Evolutionary conservation across 2,797 vertebrate species (phyloP).

Genomic region (Diglossa cyanea): DNA sequence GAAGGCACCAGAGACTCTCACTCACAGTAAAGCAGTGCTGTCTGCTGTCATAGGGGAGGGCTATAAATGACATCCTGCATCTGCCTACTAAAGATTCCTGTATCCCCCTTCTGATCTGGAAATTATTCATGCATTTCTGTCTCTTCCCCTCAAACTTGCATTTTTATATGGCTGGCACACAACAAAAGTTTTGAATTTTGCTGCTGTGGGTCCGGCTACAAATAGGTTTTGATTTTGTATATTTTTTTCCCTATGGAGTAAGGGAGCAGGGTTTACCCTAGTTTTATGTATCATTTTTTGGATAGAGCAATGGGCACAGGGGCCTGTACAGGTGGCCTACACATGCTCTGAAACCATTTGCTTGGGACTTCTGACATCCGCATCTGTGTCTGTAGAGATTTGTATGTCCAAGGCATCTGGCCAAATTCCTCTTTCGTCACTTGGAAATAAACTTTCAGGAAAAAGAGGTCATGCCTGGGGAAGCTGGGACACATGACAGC

Average conservation of each 20-base stretch:
- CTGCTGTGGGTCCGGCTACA: neutral
- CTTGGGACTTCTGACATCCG: neutral
- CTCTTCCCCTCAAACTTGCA: neutral
- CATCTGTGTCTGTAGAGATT: neutral
- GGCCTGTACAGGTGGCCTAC: neutral
- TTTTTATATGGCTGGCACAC: neutral
- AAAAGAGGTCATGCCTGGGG: neutral
- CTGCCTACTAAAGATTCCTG: neutral
- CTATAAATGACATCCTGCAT: neutral
- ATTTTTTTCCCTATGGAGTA: neutral
- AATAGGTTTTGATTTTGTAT: neutral
- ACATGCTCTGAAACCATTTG: neutral
- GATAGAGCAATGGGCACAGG: neutral
- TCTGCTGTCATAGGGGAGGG: neutral
- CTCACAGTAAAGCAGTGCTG: neutral
- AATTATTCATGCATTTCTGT: rapidly evolving
- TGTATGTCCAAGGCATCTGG: neutral
- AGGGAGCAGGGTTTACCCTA: neutral
- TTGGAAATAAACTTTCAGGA: neutral
- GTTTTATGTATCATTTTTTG: neutral
- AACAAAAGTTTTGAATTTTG: neutral
- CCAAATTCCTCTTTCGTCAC: neutral
- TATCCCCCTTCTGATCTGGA: neutral
- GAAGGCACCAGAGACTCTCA: neutral
- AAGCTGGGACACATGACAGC: neutral